A percentile compares a stretch with the other conserved stretches of the same genome.
Conservation (phyloP, 2,888 invertebrate genomes). For the Drosophila subquinaria region DNA sequence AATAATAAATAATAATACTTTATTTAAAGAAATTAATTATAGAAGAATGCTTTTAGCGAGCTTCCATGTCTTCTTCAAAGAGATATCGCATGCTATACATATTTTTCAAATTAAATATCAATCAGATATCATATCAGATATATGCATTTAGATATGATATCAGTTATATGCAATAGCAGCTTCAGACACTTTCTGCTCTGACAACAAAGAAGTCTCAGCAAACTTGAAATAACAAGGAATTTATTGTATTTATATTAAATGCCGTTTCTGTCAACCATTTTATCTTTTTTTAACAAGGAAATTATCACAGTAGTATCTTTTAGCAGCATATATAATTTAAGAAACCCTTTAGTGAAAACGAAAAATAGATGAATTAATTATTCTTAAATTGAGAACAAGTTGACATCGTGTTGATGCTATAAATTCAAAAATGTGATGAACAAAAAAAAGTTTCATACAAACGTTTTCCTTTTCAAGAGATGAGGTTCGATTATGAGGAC, state of each 20-base stretch:
- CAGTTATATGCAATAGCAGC: too few species aligned
- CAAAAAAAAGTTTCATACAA: slow-evolving; percentile 11
- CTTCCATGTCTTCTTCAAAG: not conserved
- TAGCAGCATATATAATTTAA: not conserved
- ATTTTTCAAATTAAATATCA: not conserved
- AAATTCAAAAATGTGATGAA: not conserved
- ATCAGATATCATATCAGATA: not conserved
- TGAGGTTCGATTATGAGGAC: not conserved
- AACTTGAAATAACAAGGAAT: not conserved
- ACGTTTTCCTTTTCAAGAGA: slow-evolving; percentile 1
- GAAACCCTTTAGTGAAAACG: not conserved
- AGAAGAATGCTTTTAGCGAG: not conserved
- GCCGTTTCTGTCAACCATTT: too few species aligned
- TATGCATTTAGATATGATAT: not conserved
- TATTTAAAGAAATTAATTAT: not conserved
- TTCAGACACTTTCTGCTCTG: not conserved
- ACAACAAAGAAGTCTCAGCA: not conserved
- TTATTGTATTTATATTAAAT: not conserved
- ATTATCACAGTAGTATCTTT: not conserved
- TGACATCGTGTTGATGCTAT: not conserved
- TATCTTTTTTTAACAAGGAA: not conserved
- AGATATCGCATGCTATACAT: not conserved
- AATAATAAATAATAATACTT: slow-evolving; percentile 13
- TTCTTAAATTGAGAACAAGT: not conserved
- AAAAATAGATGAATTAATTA: not conserved